phyloP scores from a whole-genome alignment of 2,797 vertebrate species.

The Botia almorhae region DNA sequence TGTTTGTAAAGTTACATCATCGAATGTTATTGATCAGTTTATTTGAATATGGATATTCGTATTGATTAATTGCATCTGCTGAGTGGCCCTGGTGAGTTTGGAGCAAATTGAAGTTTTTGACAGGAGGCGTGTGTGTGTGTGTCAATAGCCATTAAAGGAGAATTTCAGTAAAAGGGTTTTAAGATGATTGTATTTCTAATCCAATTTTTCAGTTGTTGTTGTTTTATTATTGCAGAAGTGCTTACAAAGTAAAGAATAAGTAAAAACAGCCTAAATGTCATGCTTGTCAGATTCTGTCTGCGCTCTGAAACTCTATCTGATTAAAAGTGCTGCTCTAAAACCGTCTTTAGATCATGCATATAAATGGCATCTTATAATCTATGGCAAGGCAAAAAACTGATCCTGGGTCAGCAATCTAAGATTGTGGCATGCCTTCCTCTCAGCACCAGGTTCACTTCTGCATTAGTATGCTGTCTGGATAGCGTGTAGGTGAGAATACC shows the following conservation, averaged over 20 bases:
- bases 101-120: too few relatives aligned
- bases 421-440: background rate
- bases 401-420: background rate
- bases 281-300: background rate
- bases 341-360: background rate
- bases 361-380: background rate
- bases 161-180: conserved; percentile 10
- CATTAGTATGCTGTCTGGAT: conserved; percentile 35
- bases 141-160: background rate
- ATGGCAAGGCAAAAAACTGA: background rate
- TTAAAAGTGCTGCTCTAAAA: background rate
- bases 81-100: background rate
- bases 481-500: background rate
- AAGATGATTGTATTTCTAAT: background rate
- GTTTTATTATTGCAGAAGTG: background rate
- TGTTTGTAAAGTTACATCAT: conserved; percentile 2
- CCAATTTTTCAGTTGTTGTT: background rate
- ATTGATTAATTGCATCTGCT: conserved; percentile 35
- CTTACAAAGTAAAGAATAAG: background rate
- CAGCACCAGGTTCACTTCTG: background rate
- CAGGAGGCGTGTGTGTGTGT: background rate
- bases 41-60: conserved; percentile 43
- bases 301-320: background rate
- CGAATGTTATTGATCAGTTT: conserved; percentile 15
- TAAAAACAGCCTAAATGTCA: background rate